Evolutionary conservation across 2,888 invertebrate genomes (phyloP), one percentile per base, ranked within the genome.

Genomic region (Lasioglossum pauxillum): DNA sequence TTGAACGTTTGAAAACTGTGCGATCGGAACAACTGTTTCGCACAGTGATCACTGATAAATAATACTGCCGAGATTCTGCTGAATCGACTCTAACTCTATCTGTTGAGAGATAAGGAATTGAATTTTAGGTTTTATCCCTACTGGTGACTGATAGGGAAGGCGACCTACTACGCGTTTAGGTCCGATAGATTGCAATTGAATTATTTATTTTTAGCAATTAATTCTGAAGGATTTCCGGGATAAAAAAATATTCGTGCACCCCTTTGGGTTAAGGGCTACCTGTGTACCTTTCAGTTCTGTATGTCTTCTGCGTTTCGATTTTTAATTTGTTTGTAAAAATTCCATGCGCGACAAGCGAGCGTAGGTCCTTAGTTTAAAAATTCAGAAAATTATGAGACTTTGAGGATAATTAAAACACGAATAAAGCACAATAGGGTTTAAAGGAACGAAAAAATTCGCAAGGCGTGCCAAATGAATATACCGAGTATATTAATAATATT

Each of bases 401-500:
- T n/a, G 3, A n/a, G 10, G 19, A 53, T 1, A 53, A n/a, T 53
- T 53, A 53, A 19, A 23, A 8, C 53, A 53, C 8, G 10, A 3
- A 53, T 7, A 19, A 2, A 7, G 19, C 5, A 0, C n/a, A 35
- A 35, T 35, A 35, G 35, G 5, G 7, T 7, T 19, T 49, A 8
- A 23, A 14, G 0, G 64, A 46, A 38, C 1, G 7, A 49, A 12
- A 23, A n/a, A 19, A 64, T 64, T 31, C 31, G 31, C 5, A 7
- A 19, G 16, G 1, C 3, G n/a, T 31, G 14, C 27, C 12, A 31
- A 12, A 31, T 38, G 5, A 87, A 82, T 23, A 49, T 14, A 23
- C 57, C 41, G 14, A 82, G 38, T 23, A 60, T 73, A 88, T 81
- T 75, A 77, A 82, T 76, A 76, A 85, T 86, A 78, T 84, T 75